phyloP scores from a whole-genome alignment of 2,888 invertebrate genomes.

The Hermaeophaga mercurialis region DNA sequence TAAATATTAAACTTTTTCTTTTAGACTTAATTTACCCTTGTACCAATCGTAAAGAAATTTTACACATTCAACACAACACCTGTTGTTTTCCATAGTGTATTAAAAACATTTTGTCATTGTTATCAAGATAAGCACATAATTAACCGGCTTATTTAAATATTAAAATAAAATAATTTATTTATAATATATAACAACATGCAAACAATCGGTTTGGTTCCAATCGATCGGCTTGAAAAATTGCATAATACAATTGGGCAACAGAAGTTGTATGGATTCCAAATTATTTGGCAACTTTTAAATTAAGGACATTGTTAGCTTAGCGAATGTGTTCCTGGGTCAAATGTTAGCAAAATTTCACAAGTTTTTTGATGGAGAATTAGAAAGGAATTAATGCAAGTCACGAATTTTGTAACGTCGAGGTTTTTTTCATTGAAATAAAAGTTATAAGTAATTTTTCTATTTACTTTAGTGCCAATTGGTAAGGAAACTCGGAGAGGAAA shows the following conservation, averaged over 20 bases:
- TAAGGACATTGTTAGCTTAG: not conserved
- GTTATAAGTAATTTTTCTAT: too few species aligned
- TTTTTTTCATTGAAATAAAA: not conserved
- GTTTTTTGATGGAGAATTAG: not conserved
- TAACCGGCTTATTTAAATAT: not conserved
- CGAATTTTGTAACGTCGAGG: conserved; percentile 1
- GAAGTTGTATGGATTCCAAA: not conserved
- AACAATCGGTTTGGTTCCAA: not conserved
- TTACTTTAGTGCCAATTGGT: too few species aligned
- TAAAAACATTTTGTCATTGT: not conserved
- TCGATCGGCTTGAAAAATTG: not conserved
- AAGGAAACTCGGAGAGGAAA: too few species aligned
- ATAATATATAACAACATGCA: not conserved
- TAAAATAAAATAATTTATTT: not conserved
- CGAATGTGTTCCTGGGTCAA: conserved; percentile 9
- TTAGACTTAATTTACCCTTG: too few species aligned
- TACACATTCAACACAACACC: not conserved
- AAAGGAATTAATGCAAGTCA: not conserved
- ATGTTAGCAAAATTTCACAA: not conserved
- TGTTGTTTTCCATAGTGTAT: not conserved
- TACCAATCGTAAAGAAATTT: not conserved
- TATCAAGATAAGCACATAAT: not conserved
- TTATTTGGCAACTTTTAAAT: conserved; percentile 8
- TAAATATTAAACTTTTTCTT: too few species aligned
- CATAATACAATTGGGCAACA: not conserved